These are phyloP conservation scores for cattle (Bos taurus) DNA, from an alignment of 2,113 vertebrate species.

Conservation along the genomic window ARS-UCD2.0 NC_037336.1:53526501-53527000, in stretches of 20 bases:
- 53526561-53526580: not conserved
- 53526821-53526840: not conserved
- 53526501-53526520: not conserved
- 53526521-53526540: not conserved
- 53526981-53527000: not conserved
- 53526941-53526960: not conserved
- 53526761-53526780: not conserved
- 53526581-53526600: not conserved
- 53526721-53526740: not conserved
- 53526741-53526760: not conserved
- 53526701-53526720: not conserved
- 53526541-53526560: not conserved
- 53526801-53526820: not conserved
- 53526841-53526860: not conserved
- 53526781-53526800: not conserved
- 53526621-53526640: not conserved
- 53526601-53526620: not conserved
- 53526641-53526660: not conserved
- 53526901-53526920: not conserved
- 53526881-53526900: not conserved
- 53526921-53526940: not conserved
- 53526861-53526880: not conserved
- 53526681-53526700: not conserved
- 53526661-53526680: not conserved
- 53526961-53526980: not conserved